Evolutionary conservation across 2,888 invertebrate genomes (phyloP), one percentile per base, ranked within the genome.

Genomic region (Lithophane ornitopus): DNA sequence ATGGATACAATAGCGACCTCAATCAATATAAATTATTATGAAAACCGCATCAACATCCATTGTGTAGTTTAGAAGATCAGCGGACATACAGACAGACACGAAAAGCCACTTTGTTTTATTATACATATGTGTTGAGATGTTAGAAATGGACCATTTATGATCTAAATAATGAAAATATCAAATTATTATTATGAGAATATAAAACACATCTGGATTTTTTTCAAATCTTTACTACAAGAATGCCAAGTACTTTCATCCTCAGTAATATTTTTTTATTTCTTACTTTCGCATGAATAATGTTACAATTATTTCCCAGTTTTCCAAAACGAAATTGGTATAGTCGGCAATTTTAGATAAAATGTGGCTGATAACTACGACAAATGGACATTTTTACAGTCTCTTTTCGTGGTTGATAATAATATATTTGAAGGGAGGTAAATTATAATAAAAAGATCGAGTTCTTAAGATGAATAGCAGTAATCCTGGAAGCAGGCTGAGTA

Each of bases 281-380:
- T n/a, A 34, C 11, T 19, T 58, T 62, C 12, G 9, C 28, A 44
- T 74, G 70, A 82, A 61, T 69, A 71, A 67, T 69, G 58, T 26
- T 46, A 39, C 34, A 68, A 76, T 83, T 66, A 80, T 66, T 41
- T 59, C 26, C 44, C 12, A 67, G 22, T 63, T 34, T 11, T 19
- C 28, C 69, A 54, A n/a, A 16, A 66, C 19, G 44, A 76, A 83
- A 72, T 71, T 58, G 71, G n/a, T 74, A 41, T n/a, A 49, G 28
- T 59, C 62, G 34, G 63, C 65, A 56, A 66, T 75, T 85, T 28
- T 54, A 70, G 74, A 77, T 77, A 41, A 75, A 70, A 72, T 49
- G 61, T 67, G 34, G 39, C 46, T 61, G 56, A 73, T 78, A 80
- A 59, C 22, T 1, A 65, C 59, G 70, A 77, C 41, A n/a, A 52